Conservation (phyloP, 2,797 vertebrate species). For the Steatocranus sp. region DNA sequence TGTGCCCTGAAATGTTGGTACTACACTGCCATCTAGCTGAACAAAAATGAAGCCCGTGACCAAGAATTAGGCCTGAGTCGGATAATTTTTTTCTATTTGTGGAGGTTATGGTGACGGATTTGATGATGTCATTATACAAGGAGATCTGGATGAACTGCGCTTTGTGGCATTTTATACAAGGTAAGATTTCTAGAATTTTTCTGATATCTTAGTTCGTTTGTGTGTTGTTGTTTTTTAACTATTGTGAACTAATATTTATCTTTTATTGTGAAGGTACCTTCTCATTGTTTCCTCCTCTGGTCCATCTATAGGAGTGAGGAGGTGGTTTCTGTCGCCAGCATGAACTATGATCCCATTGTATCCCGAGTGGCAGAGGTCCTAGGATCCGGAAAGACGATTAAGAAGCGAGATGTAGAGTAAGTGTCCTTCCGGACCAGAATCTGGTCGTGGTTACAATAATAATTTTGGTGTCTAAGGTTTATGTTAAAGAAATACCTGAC, state of each 20-base stretch:
- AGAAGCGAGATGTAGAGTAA: constrained; percentile 98
- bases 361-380: constrained; percentile 96
- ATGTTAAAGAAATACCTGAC: constrained; percentile 20
- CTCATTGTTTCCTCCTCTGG: constrained; percentile 15
- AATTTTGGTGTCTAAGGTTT: constrained; percentile 24
- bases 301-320: constrained; percentile 85
- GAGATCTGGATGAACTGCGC: constrained; percentile 94
- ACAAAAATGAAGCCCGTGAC: background rate
- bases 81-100: background rate
- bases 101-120: constrained; percentile 96
- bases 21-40: constrained; percentile 52
- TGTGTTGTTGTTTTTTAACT: background rate
- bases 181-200: constrained; percentile 58
- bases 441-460: constrained; percentile 28
- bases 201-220: background rate
- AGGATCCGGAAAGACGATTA: constrained; percentile 89
- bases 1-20: background rate
- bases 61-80: background rate
- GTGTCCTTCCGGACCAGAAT: constrained; percentile 59
- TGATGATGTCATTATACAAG: constrained; percentile 97
- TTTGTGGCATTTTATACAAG: constrained; percentile 98
- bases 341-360: constrained; percentile 98
- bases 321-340: constrained; percentile 94
- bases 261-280: background rate
- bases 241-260: background rate